A percentile compares a stretch with the other conserved stretches of the same genome.
Evolutionary conservation across 2,888 invertebrate species (phyloP).

Genomic region (Acronicta aceris): DNA sequence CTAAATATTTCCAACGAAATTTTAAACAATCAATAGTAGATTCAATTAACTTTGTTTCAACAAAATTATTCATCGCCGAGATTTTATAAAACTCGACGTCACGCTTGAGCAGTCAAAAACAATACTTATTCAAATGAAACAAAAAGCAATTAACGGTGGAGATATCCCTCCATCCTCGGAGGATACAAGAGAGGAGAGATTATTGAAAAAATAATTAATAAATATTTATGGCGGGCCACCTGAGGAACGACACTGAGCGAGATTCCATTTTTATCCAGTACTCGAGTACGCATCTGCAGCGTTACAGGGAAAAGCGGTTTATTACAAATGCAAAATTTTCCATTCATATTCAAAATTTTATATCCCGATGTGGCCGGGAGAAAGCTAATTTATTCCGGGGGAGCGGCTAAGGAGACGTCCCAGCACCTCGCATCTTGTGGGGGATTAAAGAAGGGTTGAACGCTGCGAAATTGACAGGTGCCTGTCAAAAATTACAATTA

Average conservation of each 20-base stretch:
- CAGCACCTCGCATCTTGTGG: conserved; percentile 85
- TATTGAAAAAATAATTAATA: conserved; percentile 90
- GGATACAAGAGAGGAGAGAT: conserved; percentile 85
- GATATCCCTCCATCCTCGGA: conserved; percentile 86
- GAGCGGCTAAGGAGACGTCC: conserved; percentile 84
- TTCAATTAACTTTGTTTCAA: conserved; percentile 77
- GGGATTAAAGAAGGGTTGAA: conserved; percentile 87
- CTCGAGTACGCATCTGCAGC: conserved; percentile 85
- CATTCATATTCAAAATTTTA: conserved; percentile 97
- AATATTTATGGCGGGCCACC: conserved; percentile 89
- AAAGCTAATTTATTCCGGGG: conserved; percentile 93
- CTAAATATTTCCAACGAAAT: conserved; percentile 53
- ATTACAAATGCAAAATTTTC: conserved; percentile 96
- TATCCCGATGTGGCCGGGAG: conserved; percentile 92
- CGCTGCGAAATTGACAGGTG: conserved; percentile 88
- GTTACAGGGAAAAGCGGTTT: conserved; percentile 90
- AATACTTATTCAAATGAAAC: conserved; percentile 89
- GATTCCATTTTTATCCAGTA: conserved; percentile 84
- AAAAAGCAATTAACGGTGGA: conserved; percentile 88
- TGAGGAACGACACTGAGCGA: conserved; percentile 81
- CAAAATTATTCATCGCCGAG: conserved; percentile 83
- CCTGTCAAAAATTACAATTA: conserved; percentile 89
- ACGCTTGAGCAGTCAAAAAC: conserved; percentile 87
- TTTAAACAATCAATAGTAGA: conserved; percentile 71
- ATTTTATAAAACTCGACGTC: conserved; percentile 82